Evolutionary conservation across 2,113 vertebrate genomes (phyloP).

Genomic region (Alectura lathami): DNA sequence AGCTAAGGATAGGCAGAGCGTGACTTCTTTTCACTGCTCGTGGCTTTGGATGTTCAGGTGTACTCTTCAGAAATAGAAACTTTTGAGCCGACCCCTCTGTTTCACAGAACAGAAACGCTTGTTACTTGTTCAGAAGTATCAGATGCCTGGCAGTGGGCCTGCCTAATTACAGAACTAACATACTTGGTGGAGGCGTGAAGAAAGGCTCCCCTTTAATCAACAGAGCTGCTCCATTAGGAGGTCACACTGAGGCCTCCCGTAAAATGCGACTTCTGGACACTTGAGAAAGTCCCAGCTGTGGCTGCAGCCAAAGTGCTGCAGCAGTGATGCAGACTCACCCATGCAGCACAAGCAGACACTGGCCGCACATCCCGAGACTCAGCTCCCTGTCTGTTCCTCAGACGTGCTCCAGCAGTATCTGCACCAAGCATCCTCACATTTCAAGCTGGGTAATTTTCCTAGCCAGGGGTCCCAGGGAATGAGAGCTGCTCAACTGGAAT

Average conservation of each 20-base stretch:
- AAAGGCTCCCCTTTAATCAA: not conserved
- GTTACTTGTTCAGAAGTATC: not conserved
- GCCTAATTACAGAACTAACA: not conserved
- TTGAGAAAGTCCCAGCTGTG: not conserved
- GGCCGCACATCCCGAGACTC: accelerated
- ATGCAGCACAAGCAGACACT: not conserved
- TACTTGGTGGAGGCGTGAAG: not conserved
- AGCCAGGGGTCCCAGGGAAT: slow-evolving; percentile 42
- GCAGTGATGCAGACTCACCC: accelerated
- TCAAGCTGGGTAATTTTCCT: not conserved
- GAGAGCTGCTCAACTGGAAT: slow-evolving; percentile 48
- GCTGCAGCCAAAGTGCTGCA: not conserved
- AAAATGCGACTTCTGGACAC: not conserved
- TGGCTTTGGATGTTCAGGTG: not conserved
- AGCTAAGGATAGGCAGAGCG: not conserved
- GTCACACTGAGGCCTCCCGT: not conserved
- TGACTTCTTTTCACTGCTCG: not conserved
- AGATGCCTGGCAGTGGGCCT: not conserved
- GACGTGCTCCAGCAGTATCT: not conserved
- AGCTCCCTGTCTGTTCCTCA: not conserved
- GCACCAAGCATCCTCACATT: not conserved
- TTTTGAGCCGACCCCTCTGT: not conserved
- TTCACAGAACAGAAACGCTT: not conserved
- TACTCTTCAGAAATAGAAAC: not conserved
- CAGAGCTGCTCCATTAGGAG: not conserved